These are phyloP conservation scores for Drosophila cardini DNA, from an alignment of 1,140 invertebrate genomes.

Conservation along the genomic window DNA sequence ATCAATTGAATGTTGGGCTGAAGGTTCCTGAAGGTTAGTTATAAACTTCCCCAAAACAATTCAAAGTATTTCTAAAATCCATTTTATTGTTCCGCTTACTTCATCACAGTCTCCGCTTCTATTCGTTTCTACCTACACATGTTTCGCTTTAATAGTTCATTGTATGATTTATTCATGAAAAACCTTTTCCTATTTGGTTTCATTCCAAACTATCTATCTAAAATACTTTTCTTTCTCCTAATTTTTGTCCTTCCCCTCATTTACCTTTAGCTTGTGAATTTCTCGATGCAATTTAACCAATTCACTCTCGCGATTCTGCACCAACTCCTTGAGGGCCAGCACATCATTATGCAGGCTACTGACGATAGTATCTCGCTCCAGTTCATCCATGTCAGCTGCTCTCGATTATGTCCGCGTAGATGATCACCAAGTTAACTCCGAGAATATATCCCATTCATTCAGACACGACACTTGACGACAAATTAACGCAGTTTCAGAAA, in stretches of 20 bases:
- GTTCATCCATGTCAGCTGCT: constrained; percentile 45
- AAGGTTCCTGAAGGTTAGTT: no score
- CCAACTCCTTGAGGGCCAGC: constrained; percentile 58
- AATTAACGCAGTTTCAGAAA: constrained; percentile 8
- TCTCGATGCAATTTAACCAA: constrained; percentile 86
- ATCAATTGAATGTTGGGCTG: no score
- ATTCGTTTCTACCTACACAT: no score
- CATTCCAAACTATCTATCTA: no score
- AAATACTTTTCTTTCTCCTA: not conserved
- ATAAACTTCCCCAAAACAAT: no score
- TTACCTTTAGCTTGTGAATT: constrained; percentile 87
- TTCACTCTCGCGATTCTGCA: constrained; percentile 63
- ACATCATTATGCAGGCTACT: constrained; percentile 55
- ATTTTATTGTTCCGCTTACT: no score
- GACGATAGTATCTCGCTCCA: constrained; percentile 54
- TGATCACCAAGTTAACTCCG: constrained; percentile 2
- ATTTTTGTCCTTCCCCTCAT: not conserved
- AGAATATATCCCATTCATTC: constrained; percentile 60
- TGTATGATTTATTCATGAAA: no score
- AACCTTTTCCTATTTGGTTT: no score
- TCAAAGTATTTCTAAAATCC: no score
- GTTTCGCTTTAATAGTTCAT: no score
- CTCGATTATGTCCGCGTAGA: constrained; percentile 3
- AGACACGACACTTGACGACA: constrained; percentile 14
- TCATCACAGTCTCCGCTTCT: no score